Base-by-base conservation (phyloP, 2,797 vertebrate species). In the Crocidura indochinensis region DNA sequence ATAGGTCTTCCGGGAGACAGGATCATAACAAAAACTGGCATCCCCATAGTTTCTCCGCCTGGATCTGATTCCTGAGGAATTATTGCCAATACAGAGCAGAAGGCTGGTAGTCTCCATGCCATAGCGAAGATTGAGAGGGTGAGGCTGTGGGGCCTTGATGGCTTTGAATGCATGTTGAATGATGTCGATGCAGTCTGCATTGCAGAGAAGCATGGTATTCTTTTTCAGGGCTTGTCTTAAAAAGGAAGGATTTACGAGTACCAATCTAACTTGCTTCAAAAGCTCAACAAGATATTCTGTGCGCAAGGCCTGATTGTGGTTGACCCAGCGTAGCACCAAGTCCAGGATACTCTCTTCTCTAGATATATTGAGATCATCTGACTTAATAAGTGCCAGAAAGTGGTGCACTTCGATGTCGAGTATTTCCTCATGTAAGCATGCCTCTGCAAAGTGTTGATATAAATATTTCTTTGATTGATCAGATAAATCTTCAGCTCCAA, bases 21-120 rank as follows among this genome's bases (percentile, higher is more conserved):
- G 99, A 74, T 99, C 98, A 0, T 97, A 99, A 94, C 99, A 99
- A 90, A 99, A 99, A 94, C 99, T 99, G 75, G 98, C 98, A 49
- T 99, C 99, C 0, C 98, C 96, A 4, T 98, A 99, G 96, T 92
- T 99, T 81, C 98, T 98, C 0, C 98, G 99, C 71, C 99, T 98
- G 20, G 99, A 99, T 76, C 98, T 98, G 92, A 99, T 99, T 53
- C 99, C 99, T 0, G 98, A 97, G 0, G 98, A 96, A n/a, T 99
- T 99, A 71, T 99, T 99, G 62, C 99, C 99, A 0, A 99, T 96
- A 92, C 99, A 99, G 68, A 99, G 99, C 82, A 99, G 97, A 91
- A 99, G 97, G 64, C 98, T 98, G 0, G 99, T 99, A 1, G 98
- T 99, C 97, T 99, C 99, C 99, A 99, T 99, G 95, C 99, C 99